A percentile compares a stretch with the other conserved stretches of the same genome.
Conservation (phyloP, 2,888 invertebrate species). For the Tethea ocularis region DNA sequence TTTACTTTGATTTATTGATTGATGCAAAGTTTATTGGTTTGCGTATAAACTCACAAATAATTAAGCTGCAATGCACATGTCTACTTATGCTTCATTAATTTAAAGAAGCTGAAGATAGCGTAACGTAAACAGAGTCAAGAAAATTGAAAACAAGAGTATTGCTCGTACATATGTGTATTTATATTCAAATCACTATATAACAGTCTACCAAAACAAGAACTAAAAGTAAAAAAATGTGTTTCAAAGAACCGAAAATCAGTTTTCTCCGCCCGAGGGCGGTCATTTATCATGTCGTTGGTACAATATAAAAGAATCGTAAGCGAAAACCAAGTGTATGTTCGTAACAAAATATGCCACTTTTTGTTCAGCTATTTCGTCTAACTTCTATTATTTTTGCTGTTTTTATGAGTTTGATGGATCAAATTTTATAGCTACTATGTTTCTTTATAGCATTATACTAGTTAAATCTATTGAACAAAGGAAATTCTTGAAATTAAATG, state of each 20-base stretch:
- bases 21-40: too few species aligned
- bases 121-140: neutral
- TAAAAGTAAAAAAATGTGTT: slow-evolving; percentile 20
- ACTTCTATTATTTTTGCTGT: slow-evolving; percentile 11
- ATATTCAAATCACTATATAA: neutral
- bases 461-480: neutral
- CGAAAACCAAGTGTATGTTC: slow-evolving; percentile 25
- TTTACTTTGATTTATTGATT: too few species aligned
- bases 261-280: slow-evolving; percentile 30
- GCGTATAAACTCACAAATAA: too few species aligned
- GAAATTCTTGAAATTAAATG: too few species aligned
- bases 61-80: too few species aligned
- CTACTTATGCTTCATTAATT: too few species aligned
- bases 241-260: slow-evolving; percentile 26
- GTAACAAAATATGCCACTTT: slow-evolving; percentile 13
- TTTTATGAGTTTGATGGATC: neutral
- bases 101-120: too few species aligned
- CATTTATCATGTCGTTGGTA: slow-evolving; percentile 44
- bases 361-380: slow-evolving; percentile 17
- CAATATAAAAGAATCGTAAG: slow-evolving; percentile 41
- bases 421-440: too few species aligned
- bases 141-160: neutral
- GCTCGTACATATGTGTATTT: neutral
- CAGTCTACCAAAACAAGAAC: slow-evolving; percentile 10
- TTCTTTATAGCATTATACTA: neutral